Base-by-base conservation (phyloP, 2,113 vertebrate genomes). In the Melanocharis versteri region DNA sequence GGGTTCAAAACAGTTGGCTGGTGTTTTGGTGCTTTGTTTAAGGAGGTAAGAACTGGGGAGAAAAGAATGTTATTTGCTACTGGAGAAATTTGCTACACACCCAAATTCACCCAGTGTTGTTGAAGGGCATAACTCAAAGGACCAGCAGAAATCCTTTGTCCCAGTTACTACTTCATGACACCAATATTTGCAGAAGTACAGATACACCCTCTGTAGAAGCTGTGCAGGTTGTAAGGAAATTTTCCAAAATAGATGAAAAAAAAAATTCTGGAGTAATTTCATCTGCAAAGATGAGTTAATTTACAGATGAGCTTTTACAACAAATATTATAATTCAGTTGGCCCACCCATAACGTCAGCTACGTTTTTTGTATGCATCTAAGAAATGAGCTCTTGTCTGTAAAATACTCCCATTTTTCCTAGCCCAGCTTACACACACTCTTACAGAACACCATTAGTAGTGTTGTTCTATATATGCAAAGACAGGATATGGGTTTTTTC, bases 401-500 rank as follows among this genome's bases (percentile, higher is more conserved):
- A 62, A 87, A 92, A 75, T 62, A 51, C 57, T 79, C 24, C 58
- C 11, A 37, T 19, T 87, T 93, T 47, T 35, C 62, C 73, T 83
- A 44, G 13, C 35, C 95, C 48, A 93, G 97, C 94, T 92, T 94
- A 96, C 97, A 89, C 94, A 40, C 6, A 81, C 96, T 98, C 97
- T 98, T 97, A 97, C 96, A 97, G 95, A 95, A 96, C 88, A 94
- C 95, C 98, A 97, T 98, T 98, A 98, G 85, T 97, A 97, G 95
- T 91, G 93, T 95, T 96, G 81, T 93, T 91, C 79, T 95, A 81
- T 91, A 92, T 89, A 95, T 96, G 97, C 97, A 97, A 98, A 97
- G 96, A 95, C 98, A 98, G 98, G 98, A 99, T 99, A 99, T 98
- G 98, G 97, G 12, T 37, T 93, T 94, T 99, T 98, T 98, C 98